These are phyloP conservation scores for Halcyon smyrnensis DNA, from an alignment of 2,797 vertebrate genomes.

Conservation along the genomic window DNA sequence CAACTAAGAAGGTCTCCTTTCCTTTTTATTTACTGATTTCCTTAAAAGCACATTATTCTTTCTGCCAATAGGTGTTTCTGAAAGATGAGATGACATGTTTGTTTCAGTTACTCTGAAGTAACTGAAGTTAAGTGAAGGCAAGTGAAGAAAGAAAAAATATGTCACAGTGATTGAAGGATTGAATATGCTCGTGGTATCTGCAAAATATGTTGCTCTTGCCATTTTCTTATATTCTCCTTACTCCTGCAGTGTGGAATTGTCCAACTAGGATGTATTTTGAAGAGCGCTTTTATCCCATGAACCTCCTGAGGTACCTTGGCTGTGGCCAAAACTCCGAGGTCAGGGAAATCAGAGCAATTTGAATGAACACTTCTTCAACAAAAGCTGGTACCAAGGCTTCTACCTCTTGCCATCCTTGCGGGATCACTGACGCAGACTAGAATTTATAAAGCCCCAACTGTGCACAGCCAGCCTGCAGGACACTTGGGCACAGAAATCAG, in stretches of 20 bases:
- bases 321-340: neutral
- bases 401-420: neutral
- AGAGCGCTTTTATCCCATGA: neutral
- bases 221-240: neutral
- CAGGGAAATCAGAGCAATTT: neutral
- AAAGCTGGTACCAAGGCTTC: neutral
- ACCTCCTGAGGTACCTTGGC: neutral
- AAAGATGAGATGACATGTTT: neutral
- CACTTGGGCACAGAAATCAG: neutral
- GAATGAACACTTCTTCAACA: neutral
- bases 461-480: neutral
- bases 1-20: neutral
- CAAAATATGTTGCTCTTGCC: neutral
- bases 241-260: neutral
- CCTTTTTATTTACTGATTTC: neutral
- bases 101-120: neutral
- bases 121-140: too few species aligned
- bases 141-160: neutral
- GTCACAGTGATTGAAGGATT: neutral
- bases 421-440: neutral
- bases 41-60: neutral
- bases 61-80: neutral
- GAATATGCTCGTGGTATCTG: neutral
- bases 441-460: neutral
- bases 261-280: neutral